Percentiles rank a stretch among this genome's conserved stretches.
Conservation (phyloP, 2,888 invertebrate species). For the Linnaemya tessellans region DNA sequence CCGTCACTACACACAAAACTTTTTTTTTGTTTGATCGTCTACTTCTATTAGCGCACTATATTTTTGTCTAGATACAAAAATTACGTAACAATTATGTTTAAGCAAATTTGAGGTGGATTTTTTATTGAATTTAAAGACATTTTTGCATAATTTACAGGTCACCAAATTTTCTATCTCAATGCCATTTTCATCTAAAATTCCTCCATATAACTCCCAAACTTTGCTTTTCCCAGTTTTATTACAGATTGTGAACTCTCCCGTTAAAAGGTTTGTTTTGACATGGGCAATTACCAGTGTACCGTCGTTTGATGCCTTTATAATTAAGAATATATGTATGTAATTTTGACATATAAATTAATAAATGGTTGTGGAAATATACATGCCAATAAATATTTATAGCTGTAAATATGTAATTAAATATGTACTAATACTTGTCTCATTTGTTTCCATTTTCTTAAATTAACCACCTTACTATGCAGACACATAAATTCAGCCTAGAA, state of each 20-base stretch:
- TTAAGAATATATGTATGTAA: too few species aligned
- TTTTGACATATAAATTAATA: too few species aligned
- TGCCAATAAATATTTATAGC: too few species aligned
- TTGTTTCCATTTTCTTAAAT: too few species aligned
- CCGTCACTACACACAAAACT: slow-evolving; percentile 24
- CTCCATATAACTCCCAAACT: slow-evolving; percentile 10
- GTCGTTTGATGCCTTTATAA: too few species aligned
- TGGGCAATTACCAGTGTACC: too few species aligned
- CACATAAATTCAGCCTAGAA: too few species aligned
- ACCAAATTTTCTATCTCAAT: slow-evolving; percentile 6
- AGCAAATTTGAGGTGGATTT: slow-evolving; percentile 10
- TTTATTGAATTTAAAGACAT: slow-evolving; percentile 8
- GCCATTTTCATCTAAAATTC: slow-evolving; percentile 17
- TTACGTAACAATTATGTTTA: slow-evolving; percentile 16
- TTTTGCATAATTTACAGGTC: slow-evolving; percentile 19
- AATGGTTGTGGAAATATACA: too few species aligned
- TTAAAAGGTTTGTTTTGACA: too few species aligned
- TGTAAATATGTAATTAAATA: too few species aligned
- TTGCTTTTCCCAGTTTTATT: slow-evolving; percentile 18
- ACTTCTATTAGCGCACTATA: slow-evolving; percentile 1
- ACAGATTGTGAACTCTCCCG: slow-evolving; percentile 18
- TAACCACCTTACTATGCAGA: too few species aligned
- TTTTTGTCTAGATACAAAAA: neutral
- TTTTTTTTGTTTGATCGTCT: slow-evolving; percentile 28
- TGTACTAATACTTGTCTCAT: too few species aligned